These are phyloP conservation scores for Lasioglossum zephyrum DNA, from an alignment of 2,888 invertebrate species.

Conservation along the genomic window DNA sequence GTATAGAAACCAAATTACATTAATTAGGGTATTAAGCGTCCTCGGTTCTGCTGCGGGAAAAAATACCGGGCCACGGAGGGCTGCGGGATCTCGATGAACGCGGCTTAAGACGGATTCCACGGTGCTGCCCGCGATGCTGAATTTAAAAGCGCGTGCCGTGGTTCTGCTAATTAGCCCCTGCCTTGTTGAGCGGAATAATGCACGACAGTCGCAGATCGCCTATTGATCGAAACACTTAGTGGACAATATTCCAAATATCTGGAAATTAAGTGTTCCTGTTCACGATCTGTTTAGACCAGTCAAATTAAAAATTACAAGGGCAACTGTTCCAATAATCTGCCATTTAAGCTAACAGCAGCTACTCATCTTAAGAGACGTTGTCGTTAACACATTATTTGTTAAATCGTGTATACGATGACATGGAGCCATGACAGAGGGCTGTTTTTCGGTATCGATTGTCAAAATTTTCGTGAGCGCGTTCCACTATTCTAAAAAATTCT, in stretches of 20 bases:
- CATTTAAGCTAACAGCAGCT: neutral
- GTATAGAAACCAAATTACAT: conserved; percentile 77
- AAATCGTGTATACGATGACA: neutral
- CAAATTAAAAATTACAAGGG: neutral
- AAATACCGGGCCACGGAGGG: conserved; percentile 17
- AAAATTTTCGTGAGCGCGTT: neutral
- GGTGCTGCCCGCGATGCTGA: conserved; percentile 67
- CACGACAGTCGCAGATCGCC: conserved; percentile 26
- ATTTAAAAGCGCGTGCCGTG: conserved; percentile 58
- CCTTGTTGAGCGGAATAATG: conserved; percentile 25
- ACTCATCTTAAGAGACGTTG: neutral
- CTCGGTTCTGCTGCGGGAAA: conserved; percentile 50
- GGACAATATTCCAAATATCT: neutral
- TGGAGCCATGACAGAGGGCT: no score
- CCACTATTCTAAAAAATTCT: neutral
- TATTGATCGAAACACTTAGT: conserved; percentile 23
- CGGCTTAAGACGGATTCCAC: conserved; percentile 76
- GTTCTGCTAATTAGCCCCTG: conserved; percentile 58
- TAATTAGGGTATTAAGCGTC: conserved; percentile 77
- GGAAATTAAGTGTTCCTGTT: neutral
- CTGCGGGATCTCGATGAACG: conserved; percentile 31
- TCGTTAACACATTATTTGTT: neutral
- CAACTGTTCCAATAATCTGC: neutral
- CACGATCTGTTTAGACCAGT: neutral
- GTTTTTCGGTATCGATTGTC: neutral